phyloP scores from a whole-genome alignment of 2,888 invertebrate species.

The Epistrophe grossulariae region DNA sequence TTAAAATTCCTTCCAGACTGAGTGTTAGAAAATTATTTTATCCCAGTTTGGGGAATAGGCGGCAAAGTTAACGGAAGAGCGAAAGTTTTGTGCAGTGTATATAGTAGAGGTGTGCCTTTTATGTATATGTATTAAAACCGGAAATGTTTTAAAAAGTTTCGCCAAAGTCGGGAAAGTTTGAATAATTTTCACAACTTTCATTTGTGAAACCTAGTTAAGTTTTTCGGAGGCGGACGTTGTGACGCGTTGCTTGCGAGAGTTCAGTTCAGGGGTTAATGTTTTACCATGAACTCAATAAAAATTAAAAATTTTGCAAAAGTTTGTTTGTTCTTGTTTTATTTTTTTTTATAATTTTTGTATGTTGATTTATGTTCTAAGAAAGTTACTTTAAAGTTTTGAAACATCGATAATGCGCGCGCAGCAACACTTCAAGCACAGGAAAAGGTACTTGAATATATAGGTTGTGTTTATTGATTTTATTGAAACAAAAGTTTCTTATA shows the following conservation, averaged over 20 bases:
- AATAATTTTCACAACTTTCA: conserved; percentile 76
- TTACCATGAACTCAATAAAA: conserved; percentile 74
- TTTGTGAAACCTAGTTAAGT: conserved; percentile 76
- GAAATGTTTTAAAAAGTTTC: conserved; percentile 76
- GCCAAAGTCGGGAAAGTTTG: conserved; percentile 76
- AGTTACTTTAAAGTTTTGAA: conserved; percentile 66
- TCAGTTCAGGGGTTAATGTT: conserved; percentile 72
- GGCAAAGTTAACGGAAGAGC: conserved; percentile 75
- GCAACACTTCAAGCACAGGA: conserved; percentile 42
- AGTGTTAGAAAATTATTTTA: conserved; percentile 74
- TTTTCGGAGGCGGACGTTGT: conserved; percentile 73
- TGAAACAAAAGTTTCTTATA: background rate
- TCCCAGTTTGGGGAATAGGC: conserved; percentile 75
- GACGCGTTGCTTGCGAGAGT: conserved; percentile 51
- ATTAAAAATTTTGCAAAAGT: conserved; percentile 72
- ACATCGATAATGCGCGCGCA: conserved; percentile 72
- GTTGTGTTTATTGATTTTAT: conserved; percentile 4
- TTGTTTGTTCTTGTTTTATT: conserved; percentile 44
- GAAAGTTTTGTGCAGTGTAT: conserved; percentile 71
- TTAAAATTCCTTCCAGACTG: conserved; percentile 53
- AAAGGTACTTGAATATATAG: conserved; percentile 10
- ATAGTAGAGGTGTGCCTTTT: conserved; percentile 62
- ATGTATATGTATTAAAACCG: conserved; percentile 75
- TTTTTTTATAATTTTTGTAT: conserved; percentile 40
- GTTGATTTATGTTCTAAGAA: conserved; percentile 54